Base-by-base conservation (phyloP, 2,113 vertebrate species). In the Sisor rabdophorus region DNA sequence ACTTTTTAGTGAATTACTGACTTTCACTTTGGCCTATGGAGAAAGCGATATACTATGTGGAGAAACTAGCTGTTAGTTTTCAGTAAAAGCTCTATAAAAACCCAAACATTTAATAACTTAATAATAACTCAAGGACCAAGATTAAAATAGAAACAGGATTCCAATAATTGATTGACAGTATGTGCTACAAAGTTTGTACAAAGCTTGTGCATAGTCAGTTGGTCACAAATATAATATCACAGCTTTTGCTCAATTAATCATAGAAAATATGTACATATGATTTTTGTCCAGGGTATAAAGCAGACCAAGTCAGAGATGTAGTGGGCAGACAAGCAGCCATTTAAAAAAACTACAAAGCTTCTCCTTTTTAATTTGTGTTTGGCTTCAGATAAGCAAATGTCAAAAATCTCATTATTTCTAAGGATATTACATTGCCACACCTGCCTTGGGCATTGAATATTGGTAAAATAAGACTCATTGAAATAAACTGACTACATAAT, bases 341-440 rank as follows among this genome's bases (percentile, higher is more conserved):
- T 3, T 22, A 65, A 65, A 44, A n/a, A 47, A 65, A 36, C 19
- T 40, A 36, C 63, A 30, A n/a, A 20, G 28, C 50, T n/a, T 48
- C 22, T 52, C 12, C 32, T 28, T 67, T 71, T 58, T 40, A 30
- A 44, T 59, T n/a, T 6, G 15, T 71, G 47, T 74, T 63, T 63
- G 72, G 47, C 47, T 20, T 73, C 3, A 48, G 32, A 50, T 20
- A 28, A 15, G 30, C 30, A 71, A 16, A 0, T 32, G 20, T 73
- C 28, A 52, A 17, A 50, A 74, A 53, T 17, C 30, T 71, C 50
- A 53, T 70, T 28, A 30, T 28, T 53, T 20, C 19, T 3, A 36
- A 20, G 22, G 56, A 36, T 69, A 52, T 50, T 67, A 8, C 44
- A 26, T 48, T 28, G 17, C 4, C 24, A 22, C 3, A 65, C 6